A percentile compares a stretch with the other conserved stretches of the same genome.
These are phyloP conservation scores for Odocoileus virginianus DNA, from an alignment of 2,113 vertebrate genomes.

Conservation along the genomic window DNA sequence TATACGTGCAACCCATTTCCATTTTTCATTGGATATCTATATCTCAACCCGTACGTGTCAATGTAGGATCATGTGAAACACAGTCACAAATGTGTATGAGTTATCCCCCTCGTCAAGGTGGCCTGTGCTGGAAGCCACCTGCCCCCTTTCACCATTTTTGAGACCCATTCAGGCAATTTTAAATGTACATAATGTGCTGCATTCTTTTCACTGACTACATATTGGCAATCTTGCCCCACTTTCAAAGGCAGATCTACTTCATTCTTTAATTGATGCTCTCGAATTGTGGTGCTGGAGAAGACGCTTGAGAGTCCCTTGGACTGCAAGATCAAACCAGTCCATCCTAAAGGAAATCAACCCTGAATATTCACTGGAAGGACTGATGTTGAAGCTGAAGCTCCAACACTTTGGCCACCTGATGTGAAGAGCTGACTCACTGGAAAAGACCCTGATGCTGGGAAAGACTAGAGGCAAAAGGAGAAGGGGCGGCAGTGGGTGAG, in stretches of 20 bases:
- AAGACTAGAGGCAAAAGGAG: neutral
- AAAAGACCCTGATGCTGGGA: neutral
- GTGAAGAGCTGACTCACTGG: neutral
- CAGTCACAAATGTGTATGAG: neutral
- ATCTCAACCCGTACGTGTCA: neutral
- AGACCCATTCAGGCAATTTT: neutral
- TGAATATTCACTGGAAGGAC: neutral
- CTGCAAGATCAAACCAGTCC: neutral
- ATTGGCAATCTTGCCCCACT: neutral
- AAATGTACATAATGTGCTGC: neutral
- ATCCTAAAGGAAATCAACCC: neutral
- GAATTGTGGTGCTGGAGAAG: neutral
- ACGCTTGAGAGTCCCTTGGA: neutral
- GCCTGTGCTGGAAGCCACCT: neutral
- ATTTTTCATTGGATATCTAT: neutral
- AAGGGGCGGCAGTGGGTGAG: neutral
- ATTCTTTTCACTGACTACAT: neutral
- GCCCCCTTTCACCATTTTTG: neutral
- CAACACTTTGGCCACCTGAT: neutral
- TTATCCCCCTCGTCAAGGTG: fast-evolving
- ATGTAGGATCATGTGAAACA: neutral
- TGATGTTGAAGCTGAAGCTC: neutral
- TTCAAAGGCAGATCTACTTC: neutral
- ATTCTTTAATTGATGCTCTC: neutral
- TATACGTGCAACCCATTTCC: neutral